Percentiles rank a stretch among this genome's conserved stretches.
Evolutionary conservation across 2,888 invertebrate genomes (phyloP).

Genomic region (Lymantria dispar): DNA sequence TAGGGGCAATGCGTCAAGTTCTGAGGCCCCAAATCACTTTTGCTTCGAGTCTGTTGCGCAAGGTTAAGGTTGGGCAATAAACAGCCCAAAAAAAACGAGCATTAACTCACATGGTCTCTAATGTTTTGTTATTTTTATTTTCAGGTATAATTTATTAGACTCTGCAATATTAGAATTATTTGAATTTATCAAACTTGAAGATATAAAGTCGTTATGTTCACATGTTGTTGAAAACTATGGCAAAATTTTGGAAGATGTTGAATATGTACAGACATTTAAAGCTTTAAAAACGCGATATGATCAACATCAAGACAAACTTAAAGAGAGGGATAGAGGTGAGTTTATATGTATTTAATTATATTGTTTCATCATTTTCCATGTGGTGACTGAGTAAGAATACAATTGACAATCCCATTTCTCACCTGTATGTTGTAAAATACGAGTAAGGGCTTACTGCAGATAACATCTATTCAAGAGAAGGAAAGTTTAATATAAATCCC

Average conservation of each 20-base stretch:
- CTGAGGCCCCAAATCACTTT: too few species aligned
- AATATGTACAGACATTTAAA: slow-evolving; percentile 99
- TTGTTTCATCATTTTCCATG: too few species aligned
- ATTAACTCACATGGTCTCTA: neutral
- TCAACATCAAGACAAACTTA: slow-evolving; percentile 94
- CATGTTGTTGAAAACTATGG: slow-evolving; percentile 98
- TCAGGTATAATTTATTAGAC: slow-evolving; percentile 96
- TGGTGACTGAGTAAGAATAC: too few species aligned
- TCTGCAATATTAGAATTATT: slow-evolving; percentile 99
- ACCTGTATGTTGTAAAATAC: too few species aligned
- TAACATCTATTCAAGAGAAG: too few species aligned
- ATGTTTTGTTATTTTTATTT: slow-evolving; percentile 24
- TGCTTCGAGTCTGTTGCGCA: too few species aligned
- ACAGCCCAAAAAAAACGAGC: neutral
- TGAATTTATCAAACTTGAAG: slow-evolving; percentile 98
- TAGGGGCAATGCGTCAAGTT: too few species aligned
- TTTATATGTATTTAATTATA: neutral
- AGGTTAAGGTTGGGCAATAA: too few species aligned
- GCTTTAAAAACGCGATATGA: slow-evolving; percentile 94
- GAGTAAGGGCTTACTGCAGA: too few species aligned
- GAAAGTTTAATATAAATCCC: too few species aligned
- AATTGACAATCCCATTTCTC: too few species aligned
- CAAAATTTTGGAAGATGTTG: slow-evolving; percentile 95
- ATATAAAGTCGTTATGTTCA: slow-evolving; percentile 93
- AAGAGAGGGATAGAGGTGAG: slow-evolving; percentile 90